Conservation (phyloP, 2,113 vertebrate species). For the Taxidea taxus region DNA sequence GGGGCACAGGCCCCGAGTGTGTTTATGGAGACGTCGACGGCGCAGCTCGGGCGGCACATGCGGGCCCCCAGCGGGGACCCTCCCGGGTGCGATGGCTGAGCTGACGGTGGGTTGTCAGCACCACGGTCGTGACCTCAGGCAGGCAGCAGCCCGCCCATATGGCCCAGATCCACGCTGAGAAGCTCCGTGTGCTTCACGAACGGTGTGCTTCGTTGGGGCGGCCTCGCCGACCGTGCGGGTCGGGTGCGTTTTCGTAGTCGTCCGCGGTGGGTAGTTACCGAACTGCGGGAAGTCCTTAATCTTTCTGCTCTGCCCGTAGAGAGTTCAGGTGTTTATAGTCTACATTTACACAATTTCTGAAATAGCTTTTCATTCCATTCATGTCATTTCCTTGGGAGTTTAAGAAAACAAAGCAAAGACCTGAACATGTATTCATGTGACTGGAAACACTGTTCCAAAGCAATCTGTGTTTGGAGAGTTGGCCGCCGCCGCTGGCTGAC, state of each 20-base stretch:
- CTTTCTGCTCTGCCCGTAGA: neutral
- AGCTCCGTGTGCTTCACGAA: neutral
- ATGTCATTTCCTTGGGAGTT: constrained; percentile 60
- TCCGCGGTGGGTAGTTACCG: neutral
- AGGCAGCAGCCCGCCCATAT: neutral
- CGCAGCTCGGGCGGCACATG: rapidly evolving
- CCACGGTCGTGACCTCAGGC: neutral
- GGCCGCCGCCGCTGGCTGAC: constrained; percentile 73
- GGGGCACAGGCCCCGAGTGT: neutral
- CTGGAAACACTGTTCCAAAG: constrained; percentile 64
- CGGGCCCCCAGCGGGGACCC: no score
- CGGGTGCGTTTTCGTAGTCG: neutral
- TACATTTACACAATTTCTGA: neutral
- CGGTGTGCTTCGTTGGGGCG: neutral
- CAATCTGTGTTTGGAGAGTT: constrained; percentile 76
- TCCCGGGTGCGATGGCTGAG: neutral
- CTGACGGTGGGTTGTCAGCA: neutral
- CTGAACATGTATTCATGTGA: constrained; percentile 65
- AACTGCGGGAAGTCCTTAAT: neutral
- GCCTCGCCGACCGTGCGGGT: neutral
- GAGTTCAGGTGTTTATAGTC: neutral
- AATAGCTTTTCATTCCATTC: constrained; percentile 58
- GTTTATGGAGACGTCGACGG: rapidly evolving
- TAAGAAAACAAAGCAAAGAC: neutral
- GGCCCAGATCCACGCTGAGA: neutral